Base-by-base conservation (phyloP, 2,113 vertebrate species). In the Pollimyrus isidori region DNA sequence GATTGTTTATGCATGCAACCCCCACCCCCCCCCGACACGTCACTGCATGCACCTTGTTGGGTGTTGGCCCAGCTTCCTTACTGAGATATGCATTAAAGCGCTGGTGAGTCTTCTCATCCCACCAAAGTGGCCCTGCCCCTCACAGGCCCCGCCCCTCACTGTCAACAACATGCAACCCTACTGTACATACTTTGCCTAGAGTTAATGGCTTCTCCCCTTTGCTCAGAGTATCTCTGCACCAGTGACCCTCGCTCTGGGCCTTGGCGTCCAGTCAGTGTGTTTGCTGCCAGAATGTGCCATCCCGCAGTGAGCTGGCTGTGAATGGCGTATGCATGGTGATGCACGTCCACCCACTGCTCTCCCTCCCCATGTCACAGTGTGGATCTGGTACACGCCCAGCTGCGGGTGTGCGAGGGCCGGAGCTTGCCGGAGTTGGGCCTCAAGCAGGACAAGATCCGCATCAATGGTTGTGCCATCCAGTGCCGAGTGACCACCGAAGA, bases 401-500 rank as follows among this genome's bases (percentile, higher is more conserved):
- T 97, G 76, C 95, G 95, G 0, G 92, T 97, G 69, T 93, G 96
- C 0, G 96, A 97, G 88, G 96, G 96, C 76, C 92, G 93, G 62
- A 96, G 96, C 87, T 92, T 97, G 52, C 92, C 95, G 0, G 96
- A 97, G 69, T 90, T 97, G 91, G 95, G 96, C 88, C 93, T 97
- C 5, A 92, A 91, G 30, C 96, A 97, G 90, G 96, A 96, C 69
- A 95, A 91, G 19, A 94, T 97, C 52, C 93, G 94, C 4, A 94
- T 96, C 91, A 96, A 96, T 0, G 96, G 96, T 52, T 96, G 95
- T 0, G 96, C 96, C 89, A 97, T 97, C 65, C 96, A 97, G 92
- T 97, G 96, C 88, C 93, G 96, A 0, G 96, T 97, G 89, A 97
- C 96, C 58, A 97, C 96, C 0, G 96, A 97, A 93, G 96, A 97